Conservation (phyloP, 2,797 vertebrate genomes). For the Acanthurus lineatus region DNA sequence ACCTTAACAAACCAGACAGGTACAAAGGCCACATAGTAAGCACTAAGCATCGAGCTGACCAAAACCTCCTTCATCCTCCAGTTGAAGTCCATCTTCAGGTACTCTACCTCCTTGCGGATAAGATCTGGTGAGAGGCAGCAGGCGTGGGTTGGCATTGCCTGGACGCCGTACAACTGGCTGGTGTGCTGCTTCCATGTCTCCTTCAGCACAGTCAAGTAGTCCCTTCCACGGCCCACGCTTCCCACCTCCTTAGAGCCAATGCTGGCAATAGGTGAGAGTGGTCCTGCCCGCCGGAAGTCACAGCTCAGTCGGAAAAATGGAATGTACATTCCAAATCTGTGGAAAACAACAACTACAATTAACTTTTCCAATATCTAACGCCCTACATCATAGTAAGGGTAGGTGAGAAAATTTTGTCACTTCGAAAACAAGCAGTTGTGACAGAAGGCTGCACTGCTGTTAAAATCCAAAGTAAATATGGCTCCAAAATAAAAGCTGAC, state of each 20-base stretch:
- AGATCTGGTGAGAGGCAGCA: constrained; percentile 98
- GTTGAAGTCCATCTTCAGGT: constrained; percentile 98
- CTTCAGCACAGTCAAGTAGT: constrained; percentile 94
- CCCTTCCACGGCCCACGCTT: constrained; percentile 84
- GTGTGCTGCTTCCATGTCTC: constrained; percentile 99
- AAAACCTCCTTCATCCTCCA: constrained; percentile 99
- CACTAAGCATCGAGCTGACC: constrained; percentile 98
- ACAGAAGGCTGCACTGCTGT: neutral
- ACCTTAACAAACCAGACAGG: constrained; percentile 99
- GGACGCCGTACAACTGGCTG: constrained; percentile 90
- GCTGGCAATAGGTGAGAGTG: constrained; percentile 90
- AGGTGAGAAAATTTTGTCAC: neutral
- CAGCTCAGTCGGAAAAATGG: constrained; percentile 95
- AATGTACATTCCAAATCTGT: constrained; percentile 98
- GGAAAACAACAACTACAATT: neutral
- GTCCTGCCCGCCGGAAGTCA: constrained; percentile 88
- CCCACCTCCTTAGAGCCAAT: constrained; percentile 91
- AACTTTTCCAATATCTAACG: neutral
- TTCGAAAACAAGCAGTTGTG: neutral
- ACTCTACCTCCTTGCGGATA: constrained; percentile 97
- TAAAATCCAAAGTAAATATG: neutral
- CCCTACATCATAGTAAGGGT: neutral
- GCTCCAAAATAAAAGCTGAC: neutral
- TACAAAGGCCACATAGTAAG: constrained; percentile 98
- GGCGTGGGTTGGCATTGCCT: constrained; percentile 96